Conservation (phyloP, 2,888 invertebrate species). For the Isoperla grammatica region DNA sequence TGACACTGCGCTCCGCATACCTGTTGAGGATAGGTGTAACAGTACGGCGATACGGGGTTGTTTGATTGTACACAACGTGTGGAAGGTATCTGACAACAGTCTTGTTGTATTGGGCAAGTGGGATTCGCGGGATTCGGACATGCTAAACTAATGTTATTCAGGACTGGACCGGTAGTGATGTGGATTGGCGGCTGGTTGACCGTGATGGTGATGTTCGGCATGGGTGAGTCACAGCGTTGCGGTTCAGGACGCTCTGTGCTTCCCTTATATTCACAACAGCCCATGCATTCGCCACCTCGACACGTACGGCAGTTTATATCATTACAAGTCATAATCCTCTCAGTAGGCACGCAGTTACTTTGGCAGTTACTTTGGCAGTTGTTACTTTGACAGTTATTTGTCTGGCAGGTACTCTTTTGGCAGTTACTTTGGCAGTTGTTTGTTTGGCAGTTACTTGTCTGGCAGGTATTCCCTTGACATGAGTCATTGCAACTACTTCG, state of each 20-base stretch:
- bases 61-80: background rate
- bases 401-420: background rate
- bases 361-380: background rate
- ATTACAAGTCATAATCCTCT: no score
- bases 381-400: background rate
- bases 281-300: no score
- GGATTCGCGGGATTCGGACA: background rate
- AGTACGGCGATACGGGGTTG: background rate
- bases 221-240: background rate
- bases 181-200: constrained; percentile 15
- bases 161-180: background rate
- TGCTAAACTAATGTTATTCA: background rate
- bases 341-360: background rate
- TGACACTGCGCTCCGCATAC: background rate
- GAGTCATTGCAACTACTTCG: no score
- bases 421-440: constrained; percentile 1
- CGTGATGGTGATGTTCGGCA: constrained; percentile 23
- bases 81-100: background rate
- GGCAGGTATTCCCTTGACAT: no score
- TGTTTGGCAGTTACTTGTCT: background rate
- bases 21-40: background rate
- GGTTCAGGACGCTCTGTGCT: background rate
- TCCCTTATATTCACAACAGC: background rate
- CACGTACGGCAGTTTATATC: no score
- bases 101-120: background rate